phyloP scores from a whole-genome alignment of 2,797 vertebrate genomes.

The Chanos chanos region DNA sequence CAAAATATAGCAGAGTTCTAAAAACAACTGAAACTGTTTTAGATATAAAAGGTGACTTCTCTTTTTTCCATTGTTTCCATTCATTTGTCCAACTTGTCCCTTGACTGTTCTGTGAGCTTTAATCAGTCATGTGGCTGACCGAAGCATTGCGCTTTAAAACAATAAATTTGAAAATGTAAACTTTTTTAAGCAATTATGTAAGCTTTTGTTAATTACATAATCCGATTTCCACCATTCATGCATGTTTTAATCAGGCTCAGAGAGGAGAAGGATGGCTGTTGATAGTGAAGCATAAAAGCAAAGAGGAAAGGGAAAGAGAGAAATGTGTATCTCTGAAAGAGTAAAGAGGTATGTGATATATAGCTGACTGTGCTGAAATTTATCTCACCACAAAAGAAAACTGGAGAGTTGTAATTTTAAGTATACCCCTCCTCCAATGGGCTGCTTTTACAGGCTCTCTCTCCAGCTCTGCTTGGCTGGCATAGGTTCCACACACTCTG shows the following conservation, averaged over 20 bases:
- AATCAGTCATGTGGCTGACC: conserved; percentile 24
- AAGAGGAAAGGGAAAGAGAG: background rate
- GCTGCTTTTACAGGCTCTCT: conserved; percentile 50
- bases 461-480: conserved; percentile 37
- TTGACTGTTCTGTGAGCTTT: too few species aligned
- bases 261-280: too few species aligned
- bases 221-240: conserved; percentile 22
- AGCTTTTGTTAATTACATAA: conserved; percentile 32
- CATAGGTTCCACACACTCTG: conserved; percentile 24
- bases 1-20: too few species aligned
- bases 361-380: conserved; percentile 37
- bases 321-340: conserved; percentile 28
- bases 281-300: background rate
- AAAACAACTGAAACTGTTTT: too few species aligned
- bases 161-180: background rate
- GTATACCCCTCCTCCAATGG: conserved; percentile 31
- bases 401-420: conserved; percentile 51
- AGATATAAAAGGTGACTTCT: too few species aligned
- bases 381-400: conserved; percentile 46
- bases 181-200: conserved; percentile 28
- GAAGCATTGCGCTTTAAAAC: background rate
- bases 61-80: too few species aligned
- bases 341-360: conserved; percentile 18
- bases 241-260: conserved; percentile 17
- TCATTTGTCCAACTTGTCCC: too few species aligned